Percentiles rank a stretch among this genome's conserved stretches.
These are phyloP conservation scores for Callospermophilus lateralis DNA, from an alignment of 2,113 vertebrate genomes.

Conservation along the genomic window DNA sequence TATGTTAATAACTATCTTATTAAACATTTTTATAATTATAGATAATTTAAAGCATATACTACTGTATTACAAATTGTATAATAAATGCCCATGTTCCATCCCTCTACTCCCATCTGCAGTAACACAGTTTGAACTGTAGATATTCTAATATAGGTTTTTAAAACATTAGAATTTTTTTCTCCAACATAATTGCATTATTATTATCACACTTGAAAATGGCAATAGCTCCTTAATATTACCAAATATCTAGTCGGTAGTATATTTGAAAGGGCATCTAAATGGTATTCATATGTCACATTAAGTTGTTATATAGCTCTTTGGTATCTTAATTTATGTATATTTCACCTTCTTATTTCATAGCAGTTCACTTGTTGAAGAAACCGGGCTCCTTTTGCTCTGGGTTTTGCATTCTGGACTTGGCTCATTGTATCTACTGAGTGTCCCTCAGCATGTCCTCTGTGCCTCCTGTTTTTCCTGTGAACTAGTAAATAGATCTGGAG, in stretches of 20 bases:
- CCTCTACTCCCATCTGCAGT: too few species aligned
- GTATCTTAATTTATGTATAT: background rate
- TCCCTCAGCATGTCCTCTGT: background rate
- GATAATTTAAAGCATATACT: background rate
- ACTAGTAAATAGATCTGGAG: background rate
- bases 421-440: background rate
- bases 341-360: background rate
- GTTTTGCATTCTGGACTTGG: background rate
- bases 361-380: background rate
- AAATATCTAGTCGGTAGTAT: background rate
- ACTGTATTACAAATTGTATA: background rate
- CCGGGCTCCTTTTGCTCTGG: background rate
- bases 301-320: background rate
- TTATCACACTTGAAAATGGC: background rate
- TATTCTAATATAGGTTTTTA: constrained; percentile 42
- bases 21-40: background rate
- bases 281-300: too few species aligned
- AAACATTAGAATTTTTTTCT: background rate
- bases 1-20: background rate
- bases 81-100: background rate
- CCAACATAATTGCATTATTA: background rate
- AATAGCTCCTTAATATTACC: background rate
- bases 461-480: background rate
- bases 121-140: background rate
- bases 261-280: background rate